Conservation (phyloP, 2,888 invertebrate genomes). For the Stenoptilia bipunctidactyla region DNA sequence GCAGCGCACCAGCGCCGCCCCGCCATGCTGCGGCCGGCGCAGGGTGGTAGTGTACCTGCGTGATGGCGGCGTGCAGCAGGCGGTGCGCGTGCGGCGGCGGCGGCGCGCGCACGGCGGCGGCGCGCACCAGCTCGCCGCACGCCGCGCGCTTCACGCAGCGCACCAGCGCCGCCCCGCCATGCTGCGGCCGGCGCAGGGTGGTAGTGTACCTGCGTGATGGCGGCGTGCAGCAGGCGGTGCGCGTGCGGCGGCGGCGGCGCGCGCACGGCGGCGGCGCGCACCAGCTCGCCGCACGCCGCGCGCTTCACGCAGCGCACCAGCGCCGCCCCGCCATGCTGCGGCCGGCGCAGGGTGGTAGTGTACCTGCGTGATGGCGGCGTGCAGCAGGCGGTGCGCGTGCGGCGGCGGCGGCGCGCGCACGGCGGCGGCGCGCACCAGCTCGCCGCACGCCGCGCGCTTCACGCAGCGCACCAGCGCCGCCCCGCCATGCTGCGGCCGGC, state of each 20-base stretch:
- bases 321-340: too few species aligned
- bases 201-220: constrained; percentile 17
- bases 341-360: constrained; percentile 1
- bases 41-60: constrained; percentile 6
- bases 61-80: constrained; percentile 38
- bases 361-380: too few species aligned
- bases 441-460: constrained; percentile 20
- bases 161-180: neutral
- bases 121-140: constrained; percentile 4
- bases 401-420: constrained; percentile 17
- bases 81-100: constrained; percentile 23
- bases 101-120: constrained; percentile 23
- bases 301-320: neutral
- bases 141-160: constrained; percentile 10
- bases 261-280: constrained; percentile 22
- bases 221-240: constrained; percentile 35
- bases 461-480: neutral
- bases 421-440: constrained; percentile 10
- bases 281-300: constrained; percentile 3
- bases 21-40: too few species aligned
- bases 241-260: constrained; percentile 25
- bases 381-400: constrained; percentile 20
- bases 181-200: too few species aligned
- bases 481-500: too few species aligned
- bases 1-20: constrained; percentile 5